A percentile compares a stretch with the other conserved stretches of the same genome.
These are phyloP conservation scores for Drosophila novamexicana DNA, from an alignment of 1,140 invertebrate genomes.

Conservation along the genomic window DNA sequence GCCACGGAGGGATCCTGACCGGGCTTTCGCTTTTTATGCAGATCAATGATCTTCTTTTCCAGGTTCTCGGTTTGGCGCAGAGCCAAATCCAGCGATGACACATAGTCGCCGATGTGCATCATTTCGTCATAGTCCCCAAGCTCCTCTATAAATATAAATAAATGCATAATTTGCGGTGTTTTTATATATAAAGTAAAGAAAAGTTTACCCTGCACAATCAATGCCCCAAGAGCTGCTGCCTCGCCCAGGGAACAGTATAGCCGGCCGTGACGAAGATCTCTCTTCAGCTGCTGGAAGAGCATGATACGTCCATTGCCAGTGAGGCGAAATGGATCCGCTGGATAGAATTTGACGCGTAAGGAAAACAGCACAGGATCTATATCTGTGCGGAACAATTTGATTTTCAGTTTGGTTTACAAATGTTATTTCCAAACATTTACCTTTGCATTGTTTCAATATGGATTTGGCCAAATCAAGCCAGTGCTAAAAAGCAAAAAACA, in stretches of 20 bases:
- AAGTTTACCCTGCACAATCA: constrained; percentile 94
- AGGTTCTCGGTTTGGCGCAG: constrained; percentile 95
- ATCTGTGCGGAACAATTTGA: constrained; percentile 85
- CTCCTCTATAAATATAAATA: constrained; percentile 89
- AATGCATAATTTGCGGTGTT: too few species aligned
- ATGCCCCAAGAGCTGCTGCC: constrained; percentile 94
- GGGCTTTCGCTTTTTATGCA: constrained; percentile 91
- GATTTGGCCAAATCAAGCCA: constrained; percentile 98
- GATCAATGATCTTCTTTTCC: constrained; percentile 95
- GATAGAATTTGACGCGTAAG: constrained; percentile 97
- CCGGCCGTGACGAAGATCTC: constrained; percentile 97
- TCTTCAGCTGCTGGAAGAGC: constrained; percentile 94
- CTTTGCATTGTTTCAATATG: constrained; percentile 97
- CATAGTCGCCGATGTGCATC: constrained; percentile 95
- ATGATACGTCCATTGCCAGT: constrained; percentile 82
- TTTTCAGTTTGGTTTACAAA: background rate
- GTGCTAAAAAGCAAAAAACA: constrained; percentile 89
- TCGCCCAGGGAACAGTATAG: constrained; percentile 96
- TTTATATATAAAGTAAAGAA: background rate
- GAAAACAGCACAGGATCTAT: constrained; percentile 94
- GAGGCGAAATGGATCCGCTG: constrained; percentile 91
- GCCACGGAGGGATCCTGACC: constrained; percentile 65
- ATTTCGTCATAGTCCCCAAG: constrained; percentile 96
- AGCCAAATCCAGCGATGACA: constrained; percentile 95
- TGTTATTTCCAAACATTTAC: constrained; percentile 85